Evolutionary conservation across 1,140 invertebrate species (phyloP), one percentile per base, ranked within the genome.

Genomic region (Anastrepha obliqua): DNA sequence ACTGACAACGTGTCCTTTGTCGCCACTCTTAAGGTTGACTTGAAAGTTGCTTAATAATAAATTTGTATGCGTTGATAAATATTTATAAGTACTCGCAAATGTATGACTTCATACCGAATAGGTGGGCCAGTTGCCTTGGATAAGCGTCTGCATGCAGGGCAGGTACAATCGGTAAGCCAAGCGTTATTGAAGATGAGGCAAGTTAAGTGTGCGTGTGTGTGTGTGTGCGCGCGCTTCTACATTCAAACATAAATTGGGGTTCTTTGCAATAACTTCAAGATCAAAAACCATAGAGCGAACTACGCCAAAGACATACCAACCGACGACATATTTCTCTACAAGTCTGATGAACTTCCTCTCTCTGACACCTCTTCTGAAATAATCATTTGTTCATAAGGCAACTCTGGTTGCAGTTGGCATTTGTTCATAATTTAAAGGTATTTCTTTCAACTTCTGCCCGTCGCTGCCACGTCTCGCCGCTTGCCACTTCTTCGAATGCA

Each of bases 371-470:
- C 20, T n/a, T 8, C 0, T 1, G 9, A 55, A 81, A n/a, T 1
- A 13, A 13, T n/a, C 47, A 11, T n/a, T 39, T 44, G 67, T 47
- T 74, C 44, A 47, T 17, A 51, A 74, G 44, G 7, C 6, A 74
- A n/a, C 39, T 74, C 47, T 17, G 74, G n/a, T 81, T 81, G 0
- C 51, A 81, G 51, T 51, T 55, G 47, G 8, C 74, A 81, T 51
- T 81, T 81, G n/a, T 55, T 81, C 74, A 81, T 81, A 81, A 81
- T 81, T 81, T 55, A 81, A 55, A 55, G 29, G 64, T 5, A 67
- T 67, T 20, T 67, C 64, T 74, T 74, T 7, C 5, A 74, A 74
- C 17, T 74, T 74, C 8, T 47, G 11, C 9, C 2, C 29, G 64
- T 29, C n/a, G 13, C 6, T n/a, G n/a, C 9, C 17, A 17, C 15